These are phyloP conservation scores for Lepidocyrtinus sp. DNA, from an alignment of 2,888 invertebrate genomes.

Conservation along the genomic window DNA sequence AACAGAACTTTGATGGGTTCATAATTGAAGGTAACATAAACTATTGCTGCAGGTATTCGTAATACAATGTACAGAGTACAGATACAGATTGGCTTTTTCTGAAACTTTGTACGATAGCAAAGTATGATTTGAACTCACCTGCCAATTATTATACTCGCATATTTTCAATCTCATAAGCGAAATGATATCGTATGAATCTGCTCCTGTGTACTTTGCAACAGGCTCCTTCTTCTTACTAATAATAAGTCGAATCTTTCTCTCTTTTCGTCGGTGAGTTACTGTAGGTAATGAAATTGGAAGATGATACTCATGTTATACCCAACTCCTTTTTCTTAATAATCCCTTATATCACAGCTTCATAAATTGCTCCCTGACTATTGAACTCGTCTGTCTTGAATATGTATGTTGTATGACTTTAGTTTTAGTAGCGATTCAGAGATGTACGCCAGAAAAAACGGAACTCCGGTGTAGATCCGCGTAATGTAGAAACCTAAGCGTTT, in stretches of 20 bases:
- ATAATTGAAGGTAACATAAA: no score
- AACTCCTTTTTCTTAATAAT: no score
- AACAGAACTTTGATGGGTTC: no score
- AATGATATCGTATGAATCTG: no score
- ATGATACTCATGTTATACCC: conserved; percentile 30
- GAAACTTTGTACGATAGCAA: no score
- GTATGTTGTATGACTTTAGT: not conserved
- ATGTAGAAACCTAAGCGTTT: not conserved
- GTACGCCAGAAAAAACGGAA: not conserved
- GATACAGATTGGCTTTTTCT: no score
- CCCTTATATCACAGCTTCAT: conserved; percentile 39
- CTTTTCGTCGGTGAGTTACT: not conserved
- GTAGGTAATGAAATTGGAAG: conserved; percentile 6
- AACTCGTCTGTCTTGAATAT: conserved; percentile 15
- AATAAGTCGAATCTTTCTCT: not conserved
- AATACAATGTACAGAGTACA: no score
- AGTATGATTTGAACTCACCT: no score
- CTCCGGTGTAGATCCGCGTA: not conserved
- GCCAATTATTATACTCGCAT: conserved; percentile 43
- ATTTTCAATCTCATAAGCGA: conserved; percentile 40
- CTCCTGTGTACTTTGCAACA: conserved; percentile 57
- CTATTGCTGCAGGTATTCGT: no score
- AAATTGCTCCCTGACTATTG: conserved; percentile 29
- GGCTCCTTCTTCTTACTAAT: conserved; percentile 26
- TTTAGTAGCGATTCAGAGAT: no score